Percentiles rank a stretch among this genome's conserved stretches.
Evolutionary conservation across 2,888 invertebrate species (phyloP).

Genomic region (Rhamnusium bicolor): DNA sequence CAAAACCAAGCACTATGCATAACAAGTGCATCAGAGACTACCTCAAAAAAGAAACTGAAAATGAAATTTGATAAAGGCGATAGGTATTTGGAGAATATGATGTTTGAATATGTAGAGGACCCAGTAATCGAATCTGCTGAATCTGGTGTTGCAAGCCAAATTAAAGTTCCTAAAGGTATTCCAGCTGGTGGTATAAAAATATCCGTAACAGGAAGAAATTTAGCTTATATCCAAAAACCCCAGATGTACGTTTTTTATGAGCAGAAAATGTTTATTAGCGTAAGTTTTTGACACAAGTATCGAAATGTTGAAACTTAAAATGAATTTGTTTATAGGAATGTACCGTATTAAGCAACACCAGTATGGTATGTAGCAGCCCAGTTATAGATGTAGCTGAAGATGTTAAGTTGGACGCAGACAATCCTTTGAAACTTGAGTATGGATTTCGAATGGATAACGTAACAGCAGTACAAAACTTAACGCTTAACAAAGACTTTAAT

Average conservation of each 20-base stretch:
- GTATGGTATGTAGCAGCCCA: constrained; percentile 91
- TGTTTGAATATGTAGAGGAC: constrained; percentile 91
- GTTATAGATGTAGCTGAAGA: constrained; percentile 79
- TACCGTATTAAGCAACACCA: constrained; percentile 79
- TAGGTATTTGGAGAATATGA: constrained; percentile 84
- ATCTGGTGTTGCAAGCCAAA: constrained; percentile 84
- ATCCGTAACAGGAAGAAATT: constrained; percentile 90
- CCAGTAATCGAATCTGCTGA: constrained; percentile 90
- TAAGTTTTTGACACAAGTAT: constrained; percentile 71
- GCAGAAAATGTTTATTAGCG: constrained; percentile 83
- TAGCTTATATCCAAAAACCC: constrained; percentile 92
- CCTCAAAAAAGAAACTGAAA: constrained; percentile 80
- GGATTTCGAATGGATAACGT: constrained; percentile 98
- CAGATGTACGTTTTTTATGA: constrained; percentile 94
- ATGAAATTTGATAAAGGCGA: constrained; percentile 91
- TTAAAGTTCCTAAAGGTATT: constrained; percentile 89
- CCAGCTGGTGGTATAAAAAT: constrained; percentile 95
- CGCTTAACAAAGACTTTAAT: constrained; percentile 78
- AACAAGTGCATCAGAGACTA: constrained; percentile 83
- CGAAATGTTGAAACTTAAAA: no score
- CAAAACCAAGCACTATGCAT: constrained; percentile 86
- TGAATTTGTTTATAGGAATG: constrained; percentile 66
- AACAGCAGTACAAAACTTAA: constrained; percentile 84
- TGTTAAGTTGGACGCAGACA: constrained; percentile 83
- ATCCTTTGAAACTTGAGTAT: constrained; percentile 88